Conservation (phyloP, 2,113 vertebrate species). For the Malaclemys terrapin region DNA sequence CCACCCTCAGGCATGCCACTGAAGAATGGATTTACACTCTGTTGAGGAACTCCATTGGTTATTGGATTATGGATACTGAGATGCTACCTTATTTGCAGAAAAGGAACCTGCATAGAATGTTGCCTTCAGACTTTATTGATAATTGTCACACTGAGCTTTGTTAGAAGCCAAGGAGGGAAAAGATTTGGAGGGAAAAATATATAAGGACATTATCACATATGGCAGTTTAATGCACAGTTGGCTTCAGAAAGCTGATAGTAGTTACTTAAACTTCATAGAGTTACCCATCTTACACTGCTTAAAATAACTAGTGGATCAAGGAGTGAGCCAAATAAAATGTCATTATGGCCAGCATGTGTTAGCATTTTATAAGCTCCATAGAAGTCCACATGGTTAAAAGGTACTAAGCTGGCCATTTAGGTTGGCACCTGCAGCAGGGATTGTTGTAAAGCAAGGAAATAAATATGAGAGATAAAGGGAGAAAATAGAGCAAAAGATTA, state of each 20-base stretch:
- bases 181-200: neutral
- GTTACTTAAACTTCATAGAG: neutral
- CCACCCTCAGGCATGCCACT: neutral
- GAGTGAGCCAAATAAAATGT: neutral
- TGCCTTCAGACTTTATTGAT: conserved; percentile 11
- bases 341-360: neutral
- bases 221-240: neutral
- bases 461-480: neutral
- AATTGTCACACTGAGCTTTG: conserved; percentile 20
- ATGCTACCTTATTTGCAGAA: neutral
- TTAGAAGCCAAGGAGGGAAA: neutral
- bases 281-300: conserved; percentile 27
- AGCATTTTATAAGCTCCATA: neutral
- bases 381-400: neutral
- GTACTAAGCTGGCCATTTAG: conserved; percentile 11
- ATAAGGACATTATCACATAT: conserved; percentile 31
- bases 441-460: neutral
- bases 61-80: conserved; percentile 38
- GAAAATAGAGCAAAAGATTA: neutral
- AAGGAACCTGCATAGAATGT: neutral
- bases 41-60: neutral
- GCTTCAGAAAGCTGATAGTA: neutral
- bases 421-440: neutral
- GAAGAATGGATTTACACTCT: conserved; percentile 14
- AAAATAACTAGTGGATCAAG: conserved; percentile 8